Conservation (phyloP, 2,888 invertebrate species). For the Cantharis lateralis region DNA sequence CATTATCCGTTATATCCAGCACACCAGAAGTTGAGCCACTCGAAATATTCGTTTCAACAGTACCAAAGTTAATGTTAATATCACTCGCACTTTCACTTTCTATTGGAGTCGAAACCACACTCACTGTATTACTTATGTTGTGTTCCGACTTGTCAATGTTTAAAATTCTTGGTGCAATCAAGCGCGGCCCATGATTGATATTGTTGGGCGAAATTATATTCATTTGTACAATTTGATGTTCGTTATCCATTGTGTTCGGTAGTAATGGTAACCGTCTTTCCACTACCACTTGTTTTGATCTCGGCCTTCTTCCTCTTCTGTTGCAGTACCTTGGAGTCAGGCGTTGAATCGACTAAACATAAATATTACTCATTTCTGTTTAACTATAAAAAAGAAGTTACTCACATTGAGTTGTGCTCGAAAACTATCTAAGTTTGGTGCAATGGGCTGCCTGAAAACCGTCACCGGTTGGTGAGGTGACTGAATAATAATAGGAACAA, state of each 20-base stretch:
- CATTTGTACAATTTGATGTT: conserved; percentile 56
- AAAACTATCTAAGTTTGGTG: conserved; percentile 49
- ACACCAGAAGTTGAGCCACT: not conserved
- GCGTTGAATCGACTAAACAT: conserved; percentile 47
- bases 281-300: conserved; percentile 70
- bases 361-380: not conserved
- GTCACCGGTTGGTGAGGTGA: conserved; percentile 33
- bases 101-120: not conserved
- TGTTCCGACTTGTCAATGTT: conserved; percentile 22
- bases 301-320: conserved; percentile 53
- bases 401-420: conserved; percentile 58
- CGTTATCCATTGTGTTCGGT: conserved; percentile 59
- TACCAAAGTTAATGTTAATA: not conserved
- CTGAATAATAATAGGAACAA: conserved; percentile 19
- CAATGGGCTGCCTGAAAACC: conserved; percentile 40
- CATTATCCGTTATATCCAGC: conserved; percentile 36
- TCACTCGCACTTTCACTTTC: not conserved
- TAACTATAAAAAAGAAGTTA: not conserved
- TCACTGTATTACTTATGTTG: conserved; percentile 10
- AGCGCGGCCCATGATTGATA: conserved; percentile 3
- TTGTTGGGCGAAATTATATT: conserved; percentile 52
- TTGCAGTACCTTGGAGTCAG: conserved; percentile 53
- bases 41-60: not conserved
- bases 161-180: conserved; percentile 20
- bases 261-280: conserved; percentile 74